These are phyloP conservation scores for Myotis lucifugus DNA, from an alignment of 2,113 vertebrate species.

Conservation along the genomic window DNA sequence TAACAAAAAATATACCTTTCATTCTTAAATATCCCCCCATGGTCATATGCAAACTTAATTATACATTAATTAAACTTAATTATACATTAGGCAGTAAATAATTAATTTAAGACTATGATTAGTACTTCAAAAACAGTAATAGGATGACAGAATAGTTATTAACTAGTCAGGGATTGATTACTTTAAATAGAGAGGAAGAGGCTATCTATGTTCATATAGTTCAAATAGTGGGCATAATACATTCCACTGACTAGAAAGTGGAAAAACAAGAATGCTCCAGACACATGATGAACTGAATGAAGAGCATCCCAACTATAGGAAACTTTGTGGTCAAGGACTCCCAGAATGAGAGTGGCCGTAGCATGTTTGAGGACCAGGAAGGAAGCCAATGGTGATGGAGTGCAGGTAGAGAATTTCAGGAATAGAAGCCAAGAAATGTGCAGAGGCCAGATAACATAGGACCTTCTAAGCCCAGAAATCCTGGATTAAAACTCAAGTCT, in stretches of 20 bases:
- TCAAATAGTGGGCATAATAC: not conserved
- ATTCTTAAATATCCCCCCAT: not conserved
- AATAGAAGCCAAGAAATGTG: not conserved
- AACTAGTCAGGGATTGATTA: not conserved
- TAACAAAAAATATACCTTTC: too few species aligned
- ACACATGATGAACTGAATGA: not conserved
- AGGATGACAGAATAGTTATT: not conserved
- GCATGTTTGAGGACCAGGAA: not conserved
- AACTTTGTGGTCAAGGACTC: not conserved
- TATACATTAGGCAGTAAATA: not conserved
- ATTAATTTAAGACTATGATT: constrained; percentile 1
- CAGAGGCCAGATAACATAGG: not conserved
- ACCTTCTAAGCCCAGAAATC: not conserved
- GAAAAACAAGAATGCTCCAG: not conserved
- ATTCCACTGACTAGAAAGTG: not conserved
- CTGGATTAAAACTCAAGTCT: not conserved
- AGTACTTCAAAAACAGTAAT: not conserved
- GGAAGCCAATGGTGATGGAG: not conserved
- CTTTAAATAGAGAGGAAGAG: not conserved
- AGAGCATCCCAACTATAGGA: not conserved
- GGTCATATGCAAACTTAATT: constrained; percentile 23
- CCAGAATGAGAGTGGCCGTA: not conserved
- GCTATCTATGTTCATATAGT: not conserved
- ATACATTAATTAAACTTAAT: constrained; percentile 20
- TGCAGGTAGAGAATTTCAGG: not conserved